Percentiles rank a stretch among this genome's conserved stretches.
Evolutionary conservation across 2,888 invertebrate genomes (phyloP).

Genomic region (Microctonus brassicae): DNA sequence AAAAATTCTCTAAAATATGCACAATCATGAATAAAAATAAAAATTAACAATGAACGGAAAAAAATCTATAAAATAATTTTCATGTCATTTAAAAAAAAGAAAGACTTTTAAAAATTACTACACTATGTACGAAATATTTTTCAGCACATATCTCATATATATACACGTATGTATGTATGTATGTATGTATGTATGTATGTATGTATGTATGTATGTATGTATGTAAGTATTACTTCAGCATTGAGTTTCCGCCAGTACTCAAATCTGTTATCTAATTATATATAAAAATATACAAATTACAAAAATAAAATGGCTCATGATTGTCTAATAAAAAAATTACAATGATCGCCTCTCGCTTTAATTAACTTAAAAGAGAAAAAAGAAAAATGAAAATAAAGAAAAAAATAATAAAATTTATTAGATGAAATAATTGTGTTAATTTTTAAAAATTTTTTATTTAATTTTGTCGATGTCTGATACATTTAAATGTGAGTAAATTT

Average conservation of each 20-base stretch:
- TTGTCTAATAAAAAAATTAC: slow-evolving; percentile 20
- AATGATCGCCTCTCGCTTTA: not conserved
- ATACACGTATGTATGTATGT: too few species aligned
- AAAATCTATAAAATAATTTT: not conserved
- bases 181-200: too few species aligned
- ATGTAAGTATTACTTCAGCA: not conserved
- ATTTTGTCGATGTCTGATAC: slow-evolving; percentile 53
- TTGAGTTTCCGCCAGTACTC: not conserved
- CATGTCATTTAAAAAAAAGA: not conserved
- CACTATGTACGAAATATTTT: not conserved
- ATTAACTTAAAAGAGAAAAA: not conserved
- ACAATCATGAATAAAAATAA: not conserved
- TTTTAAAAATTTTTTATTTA: not conserved
- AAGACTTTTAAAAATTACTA: not conserved
- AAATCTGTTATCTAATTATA: slow-evolving; percentile 1
- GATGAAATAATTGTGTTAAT: slow-evolving; percentile 15
- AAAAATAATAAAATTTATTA: slow-evolving; percentile 8
- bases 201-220: too few species aligned
- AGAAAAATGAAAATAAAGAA: slow-evolving; percentile 5
- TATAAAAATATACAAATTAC: not conserved
- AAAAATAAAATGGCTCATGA: slow-evolving; percentile 1
- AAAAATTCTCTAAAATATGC: not conserved
- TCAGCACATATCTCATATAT: not conserved
- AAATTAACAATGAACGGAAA: not conserved
- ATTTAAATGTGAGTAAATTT: slow-evolving; percentile 54